phyloP scores from a whole-genome alignment of 2,113 vertebrate genomes.

The Oncorhynchus keta region DNA sequence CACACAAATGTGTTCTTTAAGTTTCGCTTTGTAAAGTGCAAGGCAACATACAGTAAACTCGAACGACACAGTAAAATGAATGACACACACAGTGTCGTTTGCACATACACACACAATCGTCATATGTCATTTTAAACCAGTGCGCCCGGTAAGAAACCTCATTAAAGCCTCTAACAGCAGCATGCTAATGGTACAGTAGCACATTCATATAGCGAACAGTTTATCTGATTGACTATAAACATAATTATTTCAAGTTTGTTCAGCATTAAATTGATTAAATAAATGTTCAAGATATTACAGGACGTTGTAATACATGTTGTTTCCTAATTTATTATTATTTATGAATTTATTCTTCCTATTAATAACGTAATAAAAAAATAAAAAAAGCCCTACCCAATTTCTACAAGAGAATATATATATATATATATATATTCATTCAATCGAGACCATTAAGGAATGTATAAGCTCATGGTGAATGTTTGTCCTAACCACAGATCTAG shows the following conservation, averaged over 20 bases:
- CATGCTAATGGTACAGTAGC: constrained; percentile 59
- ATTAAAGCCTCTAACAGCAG: constrained; percentile 64
- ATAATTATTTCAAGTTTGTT: not conserved
- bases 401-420: too few relatives aligned
- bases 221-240: not conserved
- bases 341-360: too few relatives aligned
- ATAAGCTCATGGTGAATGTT: too few relatives aligned
- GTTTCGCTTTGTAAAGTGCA: constrained; percentile 76
- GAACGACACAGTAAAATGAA: constrained; percentile 60
- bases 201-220: constrained; percentile 48
- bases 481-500: not conserved
- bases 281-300: too few relatives aligned
- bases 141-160: constrained; percentile 31
- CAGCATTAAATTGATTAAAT: too few relatives aligned
- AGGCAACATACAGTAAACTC: constrained; percentile 70
- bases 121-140: constrained; percentile 31
- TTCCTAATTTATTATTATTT: too few relatives aligned
- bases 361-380: too few relatives aligned
- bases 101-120: not conserved
- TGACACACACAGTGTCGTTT: constrained; percentile 34
- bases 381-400: too few relatives aligned
- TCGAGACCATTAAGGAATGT: not conserved
- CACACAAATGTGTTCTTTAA: constrained; percentile 41
- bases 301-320: too few relatives aligned
- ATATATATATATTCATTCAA: too few relatives aligned